Percentiles rank a stretch among this genome's conserved stretches.
Conservation (phyloP, 2,113 vertebrate species). For the Helogale parvula region DNA sequence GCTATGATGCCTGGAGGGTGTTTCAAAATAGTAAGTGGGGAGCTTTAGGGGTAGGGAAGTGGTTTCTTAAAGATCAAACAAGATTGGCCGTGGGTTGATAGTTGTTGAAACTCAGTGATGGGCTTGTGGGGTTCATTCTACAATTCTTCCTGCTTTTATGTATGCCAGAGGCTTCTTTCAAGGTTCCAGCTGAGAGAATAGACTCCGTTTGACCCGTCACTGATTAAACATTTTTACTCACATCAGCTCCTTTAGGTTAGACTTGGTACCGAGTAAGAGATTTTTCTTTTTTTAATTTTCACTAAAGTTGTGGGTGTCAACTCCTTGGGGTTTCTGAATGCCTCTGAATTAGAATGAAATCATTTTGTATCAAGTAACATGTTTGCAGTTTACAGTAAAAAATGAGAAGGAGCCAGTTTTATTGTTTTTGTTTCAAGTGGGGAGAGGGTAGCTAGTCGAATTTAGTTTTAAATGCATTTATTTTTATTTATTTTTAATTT, state of each 20-base stretch:
- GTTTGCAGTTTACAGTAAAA: slow-evolving; percentile 6
- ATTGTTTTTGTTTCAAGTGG: not conserved
- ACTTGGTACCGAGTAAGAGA: not conserved
- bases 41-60: not conserved
- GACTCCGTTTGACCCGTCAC: not conserved
- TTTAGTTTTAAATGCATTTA: not conserved
- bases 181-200: not conserved
- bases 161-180: not conserved
- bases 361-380: not conserved
- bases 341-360: slow-evolving; percentile 37
- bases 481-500: too few species aligned
- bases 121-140: not conserved
- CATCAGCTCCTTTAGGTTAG: not conserved
- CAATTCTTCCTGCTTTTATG: not conserved
- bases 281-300: not conserved
- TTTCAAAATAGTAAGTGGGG: not conserved
- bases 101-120: not conserved
- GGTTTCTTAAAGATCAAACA: not conserved
- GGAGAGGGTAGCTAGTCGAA: not conserved
- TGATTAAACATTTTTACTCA: not conserved
- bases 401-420: not conserved
- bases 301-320: not conserved
- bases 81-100: not conserved
- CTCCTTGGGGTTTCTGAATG: slow-evolving; percentile 25
- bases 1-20: not conserved